phyloP scores from a whole-genome alignment of 2,113 vertebrate genomes.

The Pollimyrus isidori region DNA sequence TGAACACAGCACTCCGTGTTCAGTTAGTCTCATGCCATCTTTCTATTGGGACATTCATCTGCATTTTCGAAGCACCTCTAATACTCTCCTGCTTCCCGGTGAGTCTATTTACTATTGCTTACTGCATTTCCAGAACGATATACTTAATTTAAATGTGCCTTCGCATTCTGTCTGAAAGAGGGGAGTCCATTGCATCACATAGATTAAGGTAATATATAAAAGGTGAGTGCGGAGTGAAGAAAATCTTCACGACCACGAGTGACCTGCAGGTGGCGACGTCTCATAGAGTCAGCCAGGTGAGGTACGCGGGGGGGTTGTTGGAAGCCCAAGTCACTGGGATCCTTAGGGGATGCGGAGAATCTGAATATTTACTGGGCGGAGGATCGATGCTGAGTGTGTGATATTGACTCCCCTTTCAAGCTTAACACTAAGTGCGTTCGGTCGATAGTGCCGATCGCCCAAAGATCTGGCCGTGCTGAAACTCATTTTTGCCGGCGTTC shows the following conservation, averaged over 20 bases:
- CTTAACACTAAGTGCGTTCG: conserved; percentile 33
- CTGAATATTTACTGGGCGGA: conserved; percentile 32
- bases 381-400: conserved; percentile 37
- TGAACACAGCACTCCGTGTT: not conserved
- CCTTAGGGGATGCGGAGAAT: conserved; percentile 8
- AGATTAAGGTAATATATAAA: not conserved
- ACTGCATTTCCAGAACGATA: not conserved
- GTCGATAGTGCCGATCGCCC: conserved; percentile 32
- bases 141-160: not conserved
- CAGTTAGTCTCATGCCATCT: not conserved
- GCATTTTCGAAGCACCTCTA: not conserved
- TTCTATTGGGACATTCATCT: not conserved
- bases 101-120: not conserved
- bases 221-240: not conserved
- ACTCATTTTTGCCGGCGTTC: conserved; percentile 13
- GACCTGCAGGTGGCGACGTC: not conserved
- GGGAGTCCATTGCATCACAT: not conserved
- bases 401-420: conserved; percentile 29
- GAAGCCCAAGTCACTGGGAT: conserved; percentile 10
- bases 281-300: not conserved
- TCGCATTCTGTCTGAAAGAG: not conserved
- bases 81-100: not conserved
- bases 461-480: conserved; percentile 21
- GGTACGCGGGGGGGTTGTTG: not conserved
- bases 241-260: not conserved